Conservation (phyloP, 2,797 vertebrate genomes). For the Aldrovandia affinis region DNA sequence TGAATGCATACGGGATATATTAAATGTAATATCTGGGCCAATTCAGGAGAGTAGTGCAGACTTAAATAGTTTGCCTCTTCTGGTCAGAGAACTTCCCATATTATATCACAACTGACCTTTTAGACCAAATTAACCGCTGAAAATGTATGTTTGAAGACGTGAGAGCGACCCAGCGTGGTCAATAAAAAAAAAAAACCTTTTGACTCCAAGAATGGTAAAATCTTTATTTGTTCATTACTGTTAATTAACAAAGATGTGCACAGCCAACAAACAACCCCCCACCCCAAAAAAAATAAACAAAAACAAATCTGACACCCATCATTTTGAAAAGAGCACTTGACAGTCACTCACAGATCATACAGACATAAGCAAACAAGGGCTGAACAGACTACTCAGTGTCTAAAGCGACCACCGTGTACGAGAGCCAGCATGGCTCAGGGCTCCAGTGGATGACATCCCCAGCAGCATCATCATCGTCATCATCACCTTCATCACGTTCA, state of each 20-base stretch:
- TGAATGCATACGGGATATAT: too few species aligned
- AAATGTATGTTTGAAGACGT: too few species aligned
- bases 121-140: too few species aligned
- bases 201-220: constrained; percentile 48
- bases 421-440: not conserved
- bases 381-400: constrained; percentile 10
- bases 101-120: too few species aligned
- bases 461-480: not conserved
- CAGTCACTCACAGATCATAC: not conserved
- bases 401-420: not conserved
- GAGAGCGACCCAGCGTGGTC: not conserved
- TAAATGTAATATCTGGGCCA: too few species aligned
- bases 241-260: constrained; percentile 28
- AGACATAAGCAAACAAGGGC: not conserved
- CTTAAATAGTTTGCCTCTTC: too few species aligned
- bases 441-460: not conserved
- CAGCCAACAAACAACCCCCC: constrained; percentile 31
- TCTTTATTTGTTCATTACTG: constrained; percentile 55
- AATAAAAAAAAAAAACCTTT: not conserved
- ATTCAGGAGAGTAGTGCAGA: too few species aligned
- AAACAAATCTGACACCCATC: constrained; percentile 4
- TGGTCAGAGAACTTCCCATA: too few species aligned
- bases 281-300: constrained; percentile 15
- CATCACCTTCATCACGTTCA: not conserved
- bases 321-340: constrained; percentile 1